Evolutionary conservation across 92 coral and sea anemone species (phyloP).

Genomic region (Palythoa grandis): DNA sequence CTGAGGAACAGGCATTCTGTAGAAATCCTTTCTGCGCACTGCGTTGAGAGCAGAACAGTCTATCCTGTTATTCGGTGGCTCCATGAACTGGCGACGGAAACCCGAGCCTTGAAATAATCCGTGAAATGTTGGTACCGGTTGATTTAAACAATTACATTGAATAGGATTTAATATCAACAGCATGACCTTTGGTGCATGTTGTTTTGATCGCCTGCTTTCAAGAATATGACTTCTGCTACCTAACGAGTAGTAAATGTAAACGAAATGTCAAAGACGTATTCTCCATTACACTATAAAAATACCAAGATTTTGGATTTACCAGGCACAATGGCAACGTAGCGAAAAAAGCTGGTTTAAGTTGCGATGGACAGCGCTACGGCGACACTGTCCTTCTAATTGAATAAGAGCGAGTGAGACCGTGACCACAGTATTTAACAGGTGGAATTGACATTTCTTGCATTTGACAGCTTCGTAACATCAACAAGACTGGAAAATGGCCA

Average conservation of each 20-base stretch:
- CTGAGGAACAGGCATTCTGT: not conserved
- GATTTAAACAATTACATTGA: slow-evolving; percentile 21
- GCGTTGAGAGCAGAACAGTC: not conserved
- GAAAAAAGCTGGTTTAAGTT: too few relatives aligned
- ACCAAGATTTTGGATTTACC: too few relatives aligned
- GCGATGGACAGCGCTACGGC: too few relatives aligned
- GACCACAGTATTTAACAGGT: not conserved
- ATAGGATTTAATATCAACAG: slow-evolving; percentile 30
- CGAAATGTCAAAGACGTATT: not conserved
- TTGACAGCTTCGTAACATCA: not conserved
- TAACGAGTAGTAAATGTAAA: not conserved
- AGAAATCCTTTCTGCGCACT: not conserved
- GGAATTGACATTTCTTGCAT: not conserved
- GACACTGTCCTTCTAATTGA: not conserved
- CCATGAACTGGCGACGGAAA: not conserved
- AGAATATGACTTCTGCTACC: not conserved
- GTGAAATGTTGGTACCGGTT: slow-evolving; percentile 29
- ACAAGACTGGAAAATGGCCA: not conserved
- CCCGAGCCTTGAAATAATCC: slow-evolving; percentile 21
- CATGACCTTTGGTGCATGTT: slow-evolving; percentile 19
- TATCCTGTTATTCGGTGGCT: not conserved
- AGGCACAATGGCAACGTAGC: too few relatives aligned
- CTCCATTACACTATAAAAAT: too few relatives aligned
- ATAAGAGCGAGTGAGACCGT: not conserved
- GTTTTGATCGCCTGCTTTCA: slow-evolving; percentile 8